A percentile compares a stretch with the other conserved stretches of the same genome.
Conservation (phyloP, 2,888 invertebrate species). For the Sphaeridia pumilis region DNA sequence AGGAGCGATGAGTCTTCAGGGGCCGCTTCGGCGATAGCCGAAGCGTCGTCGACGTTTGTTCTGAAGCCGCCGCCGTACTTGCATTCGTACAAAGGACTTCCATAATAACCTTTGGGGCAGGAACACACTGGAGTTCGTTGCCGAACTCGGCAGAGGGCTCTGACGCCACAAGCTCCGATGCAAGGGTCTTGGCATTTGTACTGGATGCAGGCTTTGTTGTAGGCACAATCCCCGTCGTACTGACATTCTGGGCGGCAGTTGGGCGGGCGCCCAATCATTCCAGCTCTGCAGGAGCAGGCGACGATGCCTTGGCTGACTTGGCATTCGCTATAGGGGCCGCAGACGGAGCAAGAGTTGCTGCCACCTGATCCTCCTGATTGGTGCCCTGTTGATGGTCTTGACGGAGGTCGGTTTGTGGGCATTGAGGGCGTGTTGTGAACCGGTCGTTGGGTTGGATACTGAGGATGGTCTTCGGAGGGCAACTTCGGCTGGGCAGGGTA, state of each 20-base stretch:
- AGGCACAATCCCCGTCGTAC: slow-evolving; percentile 23
- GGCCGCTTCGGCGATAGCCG: too few species aligned
- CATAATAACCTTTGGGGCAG: slow-evolving; percentile 38
- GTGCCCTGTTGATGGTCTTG: not conserved
- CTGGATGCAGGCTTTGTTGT: slow-evolving; percentile 21
- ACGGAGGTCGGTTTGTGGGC: not conserved
- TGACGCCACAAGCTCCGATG: slow-evolving; percentile 36
- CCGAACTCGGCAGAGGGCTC: slow-evolving; percentile 37
- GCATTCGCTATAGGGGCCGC: slow-evolving; percentile 25
- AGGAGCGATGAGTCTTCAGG: too few species aligned
- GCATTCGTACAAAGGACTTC: slow-evolving; percentile 28
- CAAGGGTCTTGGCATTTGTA: slow-evolving; percentile 29
- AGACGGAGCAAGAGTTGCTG: not conserved
- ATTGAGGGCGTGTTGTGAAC: not conserved
- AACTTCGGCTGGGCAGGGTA: not conserved
- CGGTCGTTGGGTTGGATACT: not conserved
- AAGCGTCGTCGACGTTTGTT: too few species aligned
- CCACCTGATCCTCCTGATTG: not conserved
- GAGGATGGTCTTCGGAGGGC: not conserved
- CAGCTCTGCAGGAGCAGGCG: slow-evolving; percentile 20
- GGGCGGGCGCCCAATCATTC: slow-evolving; percentile 28
- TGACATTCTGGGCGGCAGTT: slow-evolving; percentile 31
- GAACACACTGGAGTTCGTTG: slow-evolving; percentile 38
- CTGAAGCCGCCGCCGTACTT: slow-evolving; percentile 4
- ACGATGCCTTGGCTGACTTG: slow-evolving; percentile 20